phyloP scores from a whole-genome alignment of 2,113 vertebrate genomes.

The Phrynosoma blainvillii region DNA sequence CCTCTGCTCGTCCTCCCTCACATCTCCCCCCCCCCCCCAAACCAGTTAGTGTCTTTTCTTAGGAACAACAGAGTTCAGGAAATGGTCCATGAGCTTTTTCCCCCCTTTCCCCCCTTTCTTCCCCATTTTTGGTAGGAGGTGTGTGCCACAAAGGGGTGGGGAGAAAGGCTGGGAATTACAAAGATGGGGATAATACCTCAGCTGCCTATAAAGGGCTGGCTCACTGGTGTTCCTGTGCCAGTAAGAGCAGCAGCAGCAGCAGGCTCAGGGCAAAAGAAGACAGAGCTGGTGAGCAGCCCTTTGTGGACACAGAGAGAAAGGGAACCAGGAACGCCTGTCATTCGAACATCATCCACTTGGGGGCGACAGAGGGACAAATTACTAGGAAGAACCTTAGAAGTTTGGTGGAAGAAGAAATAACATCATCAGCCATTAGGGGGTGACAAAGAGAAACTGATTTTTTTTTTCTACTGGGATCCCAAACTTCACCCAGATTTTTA shows the following conservation, averaged over 20 bases:
- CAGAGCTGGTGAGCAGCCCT: too few species aligned
- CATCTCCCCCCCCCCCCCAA: not conserved
- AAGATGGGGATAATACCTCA: slow-evolving; percentile 28
- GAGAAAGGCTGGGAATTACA: slow-evolving; percentile 15
- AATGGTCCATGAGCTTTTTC: not conserved
- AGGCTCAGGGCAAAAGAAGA: not conserved
- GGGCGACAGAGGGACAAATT: not conserved
- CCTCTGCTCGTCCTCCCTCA: not conserved
- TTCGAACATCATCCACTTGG: not conserved
- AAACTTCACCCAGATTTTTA: not conserved
- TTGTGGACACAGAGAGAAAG: not conserved
- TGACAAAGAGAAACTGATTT: not conserved
- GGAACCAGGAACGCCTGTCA: not conserved
- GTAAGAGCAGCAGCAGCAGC: not conserved
- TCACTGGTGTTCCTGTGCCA: not conserved
- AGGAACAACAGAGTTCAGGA: slow-evolving; percentile 1
- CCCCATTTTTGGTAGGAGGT: slow-evolving; percentile 21
- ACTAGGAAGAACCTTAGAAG: not conserved
- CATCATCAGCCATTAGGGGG: slow-evolving; percentile 10
- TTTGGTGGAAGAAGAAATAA: slow-evolving; percentile 13
- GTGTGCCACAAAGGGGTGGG: not conserved
- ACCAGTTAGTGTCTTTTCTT: not conserved
- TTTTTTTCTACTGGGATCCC: not conserved
- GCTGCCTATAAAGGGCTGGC: slow-evolving; percentile 24
- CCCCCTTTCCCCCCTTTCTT: not conserved